A percentile compares a stretch with the other conserved stretches of the same genome.
Conservation (phyloP, 2,797 vertebrate species). For the Enteromius argenteus region DNA sequence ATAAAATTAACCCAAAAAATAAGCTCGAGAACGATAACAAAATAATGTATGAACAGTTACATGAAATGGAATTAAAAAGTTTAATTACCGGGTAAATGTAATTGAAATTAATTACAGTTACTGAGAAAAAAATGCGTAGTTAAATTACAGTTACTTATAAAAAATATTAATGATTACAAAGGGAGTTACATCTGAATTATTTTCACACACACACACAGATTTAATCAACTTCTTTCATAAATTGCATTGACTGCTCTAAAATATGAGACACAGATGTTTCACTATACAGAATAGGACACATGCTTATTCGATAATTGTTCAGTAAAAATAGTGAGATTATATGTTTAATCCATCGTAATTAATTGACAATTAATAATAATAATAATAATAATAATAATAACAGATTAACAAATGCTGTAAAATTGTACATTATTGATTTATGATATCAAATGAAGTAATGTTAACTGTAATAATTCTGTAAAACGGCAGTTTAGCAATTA, state of each 20-base stretch:
- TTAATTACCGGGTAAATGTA: background rate
- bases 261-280: background rate
- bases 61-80: background rate
- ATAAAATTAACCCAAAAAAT: background rate
- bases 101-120: background rate
- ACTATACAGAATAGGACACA: background rate
- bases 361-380: background rate
- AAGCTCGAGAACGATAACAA: background rate
- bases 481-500: background rate
- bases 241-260: background rate
- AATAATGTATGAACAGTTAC: background rate
- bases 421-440: background rate
- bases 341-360: background rate
- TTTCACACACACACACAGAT: background rate
- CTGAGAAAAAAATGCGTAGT: background rate
- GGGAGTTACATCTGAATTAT: background rate
- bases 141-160: background rate
- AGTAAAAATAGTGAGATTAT: background rate
- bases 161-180: background rate
- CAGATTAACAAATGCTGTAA: background rate
- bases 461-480: background rate
- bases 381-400: background rate
- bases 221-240: background rate
- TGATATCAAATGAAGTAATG: background rate
- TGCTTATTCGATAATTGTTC: background rate